These are phyloP conservation scores for Liparis tanakae DNA, from an alignment of 2,797 vertebrate species.

Conservation along the genomic window DNA sequence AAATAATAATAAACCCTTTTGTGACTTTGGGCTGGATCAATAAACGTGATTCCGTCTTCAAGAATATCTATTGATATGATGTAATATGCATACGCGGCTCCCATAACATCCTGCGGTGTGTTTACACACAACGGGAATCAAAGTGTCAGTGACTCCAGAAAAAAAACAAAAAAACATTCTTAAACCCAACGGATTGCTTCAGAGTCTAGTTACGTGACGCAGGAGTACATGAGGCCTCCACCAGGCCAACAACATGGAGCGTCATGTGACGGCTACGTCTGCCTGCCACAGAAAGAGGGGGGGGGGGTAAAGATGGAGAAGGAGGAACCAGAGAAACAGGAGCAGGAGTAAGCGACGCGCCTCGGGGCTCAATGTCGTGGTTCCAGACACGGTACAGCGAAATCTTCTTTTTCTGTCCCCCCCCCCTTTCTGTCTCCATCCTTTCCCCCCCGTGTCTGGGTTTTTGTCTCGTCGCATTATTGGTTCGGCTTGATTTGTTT, in stretches of 20 bases:
- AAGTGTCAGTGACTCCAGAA: slow-evolving; percentile 32
- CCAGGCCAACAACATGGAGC: slow-evolving; percentile 58
- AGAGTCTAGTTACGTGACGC: slow-evolving; percentile 35
- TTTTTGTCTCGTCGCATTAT: slow-evolving; percentile 67
- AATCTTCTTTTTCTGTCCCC: slow-evolving; percentile 56
- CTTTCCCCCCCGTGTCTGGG: slow-evolving; percentile 50
- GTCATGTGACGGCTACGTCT: slow-evolving; percentile 69
- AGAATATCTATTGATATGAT: background rate
- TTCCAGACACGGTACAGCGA: slow-evolving; percentile 67
- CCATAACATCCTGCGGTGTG: background rate
- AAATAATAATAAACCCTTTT: background rate
- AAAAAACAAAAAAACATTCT: slow-evolving; percentile 23
- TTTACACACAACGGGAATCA: slow-evolving; percentile 28
- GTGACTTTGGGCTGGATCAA: background rate
- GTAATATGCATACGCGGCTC: background rate
- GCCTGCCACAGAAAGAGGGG: slow-evolving; percentile 54
- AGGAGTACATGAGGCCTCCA: slow-evolving; percentile 11
- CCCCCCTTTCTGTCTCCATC: slow-evolving; percentile 18
- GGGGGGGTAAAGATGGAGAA: slow-evolving; percentile 53
- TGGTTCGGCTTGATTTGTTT: slow-evolving; percentile 67
- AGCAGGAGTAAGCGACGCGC: slow-evolving; percentile 51
- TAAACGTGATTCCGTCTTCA: background rate
- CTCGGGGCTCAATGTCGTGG: slow-evolving; percentile 69
- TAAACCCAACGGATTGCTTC: slow-evolving; percentile 57
- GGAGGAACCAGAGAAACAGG: slow-evolving; percentile 33